A percentile compares a stretch with the other conserved stretches of the same genome.
These are phyloP conservation scores for Trachymyrmex septentrionalis DNA, from an alignment of 1,140 invertebrate species.

Conservation along the genomic window DNA sequence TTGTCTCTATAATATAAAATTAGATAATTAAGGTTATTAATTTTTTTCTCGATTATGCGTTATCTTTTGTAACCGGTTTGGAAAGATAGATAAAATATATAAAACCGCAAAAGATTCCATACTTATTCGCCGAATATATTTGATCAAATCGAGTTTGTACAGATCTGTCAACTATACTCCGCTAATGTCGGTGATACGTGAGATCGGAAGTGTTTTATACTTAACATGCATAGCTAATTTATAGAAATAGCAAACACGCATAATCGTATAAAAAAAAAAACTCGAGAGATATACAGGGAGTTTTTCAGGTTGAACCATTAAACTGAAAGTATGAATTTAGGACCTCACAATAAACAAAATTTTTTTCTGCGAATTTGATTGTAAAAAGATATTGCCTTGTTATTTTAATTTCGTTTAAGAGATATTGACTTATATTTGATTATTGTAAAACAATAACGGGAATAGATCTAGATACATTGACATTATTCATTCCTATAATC, in stretches of 20 bases:
- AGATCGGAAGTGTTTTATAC: conserved; percentile 38
- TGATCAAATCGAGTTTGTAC: conserved; percentile 34
- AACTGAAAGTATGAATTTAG: too few relatives aligned
- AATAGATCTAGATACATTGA: too few relatives aligned
- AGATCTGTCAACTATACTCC: conserved; percentile 27
- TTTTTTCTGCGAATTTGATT: too few relatives aligned
- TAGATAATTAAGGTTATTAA: conserved; percentile 3
- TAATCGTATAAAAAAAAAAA: neutral
- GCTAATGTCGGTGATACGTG: neutral
- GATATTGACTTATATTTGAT: too few relatives aligned
- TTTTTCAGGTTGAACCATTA: neutral
- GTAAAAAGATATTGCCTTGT: too few relatives aligned
- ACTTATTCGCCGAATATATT: conserved; percentile 2
- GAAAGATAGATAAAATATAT: neutral
- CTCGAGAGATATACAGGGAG: neutral
- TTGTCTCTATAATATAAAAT: neutral
- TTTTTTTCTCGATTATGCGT: neutral
- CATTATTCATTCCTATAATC: too few relatives aligned
- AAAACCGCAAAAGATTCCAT: conserved; percentile 7
- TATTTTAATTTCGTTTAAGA: too few relatives aligned
- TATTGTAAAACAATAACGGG: too few relatives aligned
- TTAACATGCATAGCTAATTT: conserved; percentile 12
- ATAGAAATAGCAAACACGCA: conserved; percentile 21
- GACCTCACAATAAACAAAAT: too few relatives aligned
- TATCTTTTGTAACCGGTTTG: neutral